These are phyloP conservation scores for Pyrocoelia pectoralis DNA, from an alignment of 2,888 invertebrate genomes.

Conservation along the genomic window DNA sequence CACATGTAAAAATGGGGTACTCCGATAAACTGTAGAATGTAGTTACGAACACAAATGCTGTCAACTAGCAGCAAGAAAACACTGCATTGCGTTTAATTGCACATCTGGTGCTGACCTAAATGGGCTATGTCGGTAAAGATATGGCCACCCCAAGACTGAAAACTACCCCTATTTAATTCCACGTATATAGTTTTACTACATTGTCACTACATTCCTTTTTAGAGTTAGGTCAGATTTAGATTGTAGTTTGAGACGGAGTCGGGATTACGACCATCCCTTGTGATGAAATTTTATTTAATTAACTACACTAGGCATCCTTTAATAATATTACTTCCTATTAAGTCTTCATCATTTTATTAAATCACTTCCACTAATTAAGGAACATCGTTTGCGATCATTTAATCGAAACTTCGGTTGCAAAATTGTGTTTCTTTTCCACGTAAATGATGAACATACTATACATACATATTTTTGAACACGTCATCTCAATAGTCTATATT, in stretches of 20 bases:
- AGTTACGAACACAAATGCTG: slow-evolving; percentile 3
- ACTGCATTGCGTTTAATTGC: slow-evolving; percentile 36
- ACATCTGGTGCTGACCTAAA: slow-evolving; percentile 38
- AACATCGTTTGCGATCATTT: no score
- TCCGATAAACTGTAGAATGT: neutral
- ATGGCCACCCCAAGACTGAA: slow-evolving; percentile 32
- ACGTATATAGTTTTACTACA: slow-evolving; percentile 30
- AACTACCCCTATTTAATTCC: slow-evolving; percentile 36
- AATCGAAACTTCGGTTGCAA: no score
- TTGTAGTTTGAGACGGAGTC: neutral
- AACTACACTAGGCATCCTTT: no score
- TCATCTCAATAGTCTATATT: no score
- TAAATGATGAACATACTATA: no score
- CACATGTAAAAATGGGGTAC: neutral
- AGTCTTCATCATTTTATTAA: no score
- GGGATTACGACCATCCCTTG: no score
- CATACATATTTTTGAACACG: no score
- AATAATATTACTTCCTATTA: no score
- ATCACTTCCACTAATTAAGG: no score
- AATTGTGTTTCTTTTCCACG: no score
- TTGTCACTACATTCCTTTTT: slow-evolving; percentile 35
- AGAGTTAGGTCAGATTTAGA: slow-evolving; percentile 12
- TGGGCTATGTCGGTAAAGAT: slow-evolving; percentile 39
- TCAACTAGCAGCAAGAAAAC: slow-evolving; percentile 16
- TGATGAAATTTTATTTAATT: no score